Evolutionary conservation across 1,140 invertebrate genomes (phyloP).

Genomic region (Babylonia areolata): DNA sequence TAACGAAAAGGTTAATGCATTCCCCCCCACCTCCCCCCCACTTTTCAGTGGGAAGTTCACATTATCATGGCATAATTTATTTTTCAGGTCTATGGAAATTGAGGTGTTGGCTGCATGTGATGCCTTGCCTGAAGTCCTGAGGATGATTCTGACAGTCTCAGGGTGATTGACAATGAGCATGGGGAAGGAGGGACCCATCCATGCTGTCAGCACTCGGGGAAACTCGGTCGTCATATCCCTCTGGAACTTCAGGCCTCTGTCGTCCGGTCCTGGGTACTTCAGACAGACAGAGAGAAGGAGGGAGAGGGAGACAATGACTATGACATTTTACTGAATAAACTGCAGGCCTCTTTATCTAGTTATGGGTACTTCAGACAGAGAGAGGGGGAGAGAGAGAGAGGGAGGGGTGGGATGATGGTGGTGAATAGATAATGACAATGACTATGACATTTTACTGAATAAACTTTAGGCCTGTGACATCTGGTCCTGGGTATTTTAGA

Average conservation of each 20-base stretch:
- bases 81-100: too few relatives aligned
- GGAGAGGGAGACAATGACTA: background rate
- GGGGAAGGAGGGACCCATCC: conserved; percentile 55
- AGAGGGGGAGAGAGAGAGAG: conserved; percentile 8
- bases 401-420: background rate
- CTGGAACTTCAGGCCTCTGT: conserved; percentile 54
- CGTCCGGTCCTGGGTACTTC: conserved; percentile 60
- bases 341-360: too few relatives aligned
- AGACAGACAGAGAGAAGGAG: conserved; percentile 6
- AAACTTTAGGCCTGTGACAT: too few relatives aligned
- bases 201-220: conserved; percentile 45
- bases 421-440: too few relatives aligned
- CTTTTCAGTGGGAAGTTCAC: too few relatives aligned
- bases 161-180: conserved; percentile 59
- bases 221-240: conserved; percentile 44
- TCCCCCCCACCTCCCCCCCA: too few relatives aligned
- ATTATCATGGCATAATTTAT: too few relatives aligned
- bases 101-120: too few relatives aligned
- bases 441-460: too few relatives aligned
- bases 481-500: background rate
- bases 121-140: conserved; percentile 60
- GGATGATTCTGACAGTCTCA: conserved; percentile 63
- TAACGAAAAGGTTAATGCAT: too few relatives aligned
- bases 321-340: too few relatives aligned
- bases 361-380: background rate